Evolutionary conservation across 2,797 vertebrate species (phyloP).

Genomic region (Psittacula derbiana): DNA sequence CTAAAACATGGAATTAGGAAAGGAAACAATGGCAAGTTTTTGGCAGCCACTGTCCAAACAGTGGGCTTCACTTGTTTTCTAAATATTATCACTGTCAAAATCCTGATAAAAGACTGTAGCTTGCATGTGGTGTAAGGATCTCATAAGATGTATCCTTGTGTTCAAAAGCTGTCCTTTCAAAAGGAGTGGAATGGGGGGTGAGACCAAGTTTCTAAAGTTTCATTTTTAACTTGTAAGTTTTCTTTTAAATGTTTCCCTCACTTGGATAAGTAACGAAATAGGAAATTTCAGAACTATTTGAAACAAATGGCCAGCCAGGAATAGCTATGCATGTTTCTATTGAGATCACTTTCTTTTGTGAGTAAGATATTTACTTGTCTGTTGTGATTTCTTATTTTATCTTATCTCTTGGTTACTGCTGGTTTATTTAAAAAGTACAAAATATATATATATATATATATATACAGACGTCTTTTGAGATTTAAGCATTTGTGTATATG

Average conservation of each 20-base stretch:
- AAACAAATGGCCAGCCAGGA: background rate
- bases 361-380: background rate
- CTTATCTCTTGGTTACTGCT: background rate
- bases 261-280: background rate
- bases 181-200: background rate
- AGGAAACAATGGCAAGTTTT: background rate
- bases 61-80: background rate
- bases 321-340: background rate
- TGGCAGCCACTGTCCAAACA: background rate
- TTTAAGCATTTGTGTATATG: background rate
- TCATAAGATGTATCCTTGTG: background rate
- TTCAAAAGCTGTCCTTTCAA: background rate
- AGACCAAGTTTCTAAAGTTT: background rate
- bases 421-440: background rate
- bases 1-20: background rate
- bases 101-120: background rate
- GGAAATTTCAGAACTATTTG: background rate
- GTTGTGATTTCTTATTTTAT: background rate
- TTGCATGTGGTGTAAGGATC: background rate
- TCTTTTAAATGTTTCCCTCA: background rate
- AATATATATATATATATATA: no score
- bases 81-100: background rate
- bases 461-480: background rate
- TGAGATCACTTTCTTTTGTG: background rate
- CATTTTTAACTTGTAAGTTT: background rate